phyloP scores from a whole-genome alignment of 2,888 invertebrate species.

The Cerastis leucographa region DNA sequence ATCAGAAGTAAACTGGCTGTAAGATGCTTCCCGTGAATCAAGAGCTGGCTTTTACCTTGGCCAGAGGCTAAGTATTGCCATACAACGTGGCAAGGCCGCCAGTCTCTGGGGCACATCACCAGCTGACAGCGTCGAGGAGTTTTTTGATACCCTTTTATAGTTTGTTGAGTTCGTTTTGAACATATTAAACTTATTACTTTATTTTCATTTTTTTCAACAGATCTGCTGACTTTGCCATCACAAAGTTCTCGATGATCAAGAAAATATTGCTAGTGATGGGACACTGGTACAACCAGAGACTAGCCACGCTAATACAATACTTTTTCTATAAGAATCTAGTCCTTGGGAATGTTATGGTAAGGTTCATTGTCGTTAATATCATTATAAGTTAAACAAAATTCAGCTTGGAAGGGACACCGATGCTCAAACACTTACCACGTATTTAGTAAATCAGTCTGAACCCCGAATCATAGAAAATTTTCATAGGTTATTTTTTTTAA shows the following conservation, averaged over 20 bases:
- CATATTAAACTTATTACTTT: neutral
- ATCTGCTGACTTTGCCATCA: slow-evolving; percentile 96
- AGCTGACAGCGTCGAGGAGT: neutral
- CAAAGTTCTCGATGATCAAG: slow-evolving; percentile 95
- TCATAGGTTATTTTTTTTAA: too few species aligned
- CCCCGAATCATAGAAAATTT: too few species aligned
- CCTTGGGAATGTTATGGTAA: slow-evolving; percentile 92
- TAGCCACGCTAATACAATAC: slow-evolving; percentile 94
- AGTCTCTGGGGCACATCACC: neutral
- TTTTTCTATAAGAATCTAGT: slow-evolving; percentile 97
- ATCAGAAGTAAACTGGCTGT: neutral
- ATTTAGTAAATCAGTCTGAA: too few species aligned
- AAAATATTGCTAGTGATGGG: slow-evolving; percentile 95
- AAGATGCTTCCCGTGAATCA: neutral
- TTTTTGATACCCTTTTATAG: neutral
- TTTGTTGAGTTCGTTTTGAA: neutral
- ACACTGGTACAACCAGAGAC: slow-evolving; percentile 95
- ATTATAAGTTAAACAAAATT: too few species aligned
- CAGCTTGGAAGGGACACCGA: too few species aligned
- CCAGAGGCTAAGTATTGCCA: neutral
- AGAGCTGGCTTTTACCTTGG: neutral
- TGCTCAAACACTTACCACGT: too few species aligned
- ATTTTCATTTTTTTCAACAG: slow-evolving; percentile 77
- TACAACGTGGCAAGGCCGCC: neutral
- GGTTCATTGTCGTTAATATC: slow-evolving; percentile 68